phyloP scores from a whole-genome alignment of 2,888 invertebrate genomes.

The Lycaena phlaeas region DNA sequence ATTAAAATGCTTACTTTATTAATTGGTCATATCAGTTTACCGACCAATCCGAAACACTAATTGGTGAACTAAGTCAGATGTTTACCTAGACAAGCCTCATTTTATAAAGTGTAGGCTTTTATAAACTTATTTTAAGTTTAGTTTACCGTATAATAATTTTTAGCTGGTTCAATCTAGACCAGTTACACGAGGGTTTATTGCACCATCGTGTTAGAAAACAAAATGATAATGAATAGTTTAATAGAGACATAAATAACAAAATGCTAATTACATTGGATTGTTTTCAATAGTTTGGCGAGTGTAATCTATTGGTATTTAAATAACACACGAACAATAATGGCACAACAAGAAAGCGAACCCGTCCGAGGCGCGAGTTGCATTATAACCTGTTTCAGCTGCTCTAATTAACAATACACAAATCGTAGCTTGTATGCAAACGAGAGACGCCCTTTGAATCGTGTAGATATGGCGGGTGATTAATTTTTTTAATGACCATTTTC shows the following conservation, averaged over 20 bases:
- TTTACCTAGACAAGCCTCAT: no score
- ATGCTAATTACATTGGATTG: slow-evolving; percentile 64
- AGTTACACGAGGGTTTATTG: no score
- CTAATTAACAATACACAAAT: slow-evolving; percentile 74
- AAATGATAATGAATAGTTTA: slow-evolving; percentile 30
- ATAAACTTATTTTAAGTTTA: no score
- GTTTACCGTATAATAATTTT: no score
- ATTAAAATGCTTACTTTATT: no score
- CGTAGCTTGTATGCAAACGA: slow-evolving; percentile 71
- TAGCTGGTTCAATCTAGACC: no score
- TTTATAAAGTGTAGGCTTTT: no score
- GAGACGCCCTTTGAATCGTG: slow-evolving; percentile 27
- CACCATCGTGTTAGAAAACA: no score
- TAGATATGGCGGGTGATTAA: slow-evolving; percentile 12
- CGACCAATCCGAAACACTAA: no score
- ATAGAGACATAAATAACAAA: slow-evolving; percentile 52
- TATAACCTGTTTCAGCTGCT: slow-evolving; percentile 65
- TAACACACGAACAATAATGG: slow-evolving; percentile 67
- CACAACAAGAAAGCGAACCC: slow-evolving; percentile 51
- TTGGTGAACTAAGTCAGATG: no score
- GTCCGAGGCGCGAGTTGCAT: slow-evolving; percentile 40
- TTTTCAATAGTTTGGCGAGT: slow-evolving; percentile 28
- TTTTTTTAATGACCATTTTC: slow-evolving; percentile 1
- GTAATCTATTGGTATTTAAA: slow-evolving; percentile 66
- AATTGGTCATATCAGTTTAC: no score